These are phyloP conservation scores for Lethenteron reissneri DNA, from an alignment of 2,113 vertebrate species.

Conservation along the genomic window DNA sequence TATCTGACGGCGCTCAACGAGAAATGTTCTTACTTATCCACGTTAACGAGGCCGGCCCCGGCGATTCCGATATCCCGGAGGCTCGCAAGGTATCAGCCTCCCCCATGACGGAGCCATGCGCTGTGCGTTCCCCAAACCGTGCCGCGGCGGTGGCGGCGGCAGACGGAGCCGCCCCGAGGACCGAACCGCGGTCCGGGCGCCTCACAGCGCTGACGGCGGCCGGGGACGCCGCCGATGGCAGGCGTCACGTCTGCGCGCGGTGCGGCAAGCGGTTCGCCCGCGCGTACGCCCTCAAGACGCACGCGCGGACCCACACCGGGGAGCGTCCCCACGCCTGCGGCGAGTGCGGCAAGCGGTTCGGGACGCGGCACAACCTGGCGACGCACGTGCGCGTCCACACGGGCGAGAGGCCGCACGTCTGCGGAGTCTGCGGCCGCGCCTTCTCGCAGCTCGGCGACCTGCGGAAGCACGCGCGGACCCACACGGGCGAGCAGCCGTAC, in stretches of 20 bases:
- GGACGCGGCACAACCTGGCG: constrained; percentile 97
- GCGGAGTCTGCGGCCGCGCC: background rate
- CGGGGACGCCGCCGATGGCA: background rate
- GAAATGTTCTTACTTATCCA: no score
- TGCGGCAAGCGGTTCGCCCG: background rate
- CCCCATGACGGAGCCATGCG: no score
- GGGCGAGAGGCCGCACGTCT: constrained; percentile 17
- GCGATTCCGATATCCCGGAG: no score
- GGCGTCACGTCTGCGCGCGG: background rate
- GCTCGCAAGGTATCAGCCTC: no score
- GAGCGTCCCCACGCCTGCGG: background rate
- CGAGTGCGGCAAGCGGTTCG: constrained; percentile 16
- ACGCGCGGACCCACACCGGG: background rate
- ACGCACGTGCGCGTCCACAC: constrained; percentile 99
- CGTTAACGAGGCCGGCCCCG: no score
- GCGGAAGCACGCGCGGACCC: background rate
- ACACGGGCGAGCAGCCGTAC: background rate
- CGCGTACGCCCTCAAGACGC: background rate
- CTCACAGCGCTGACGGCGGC: no score
- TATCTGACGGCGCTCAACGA: no score
- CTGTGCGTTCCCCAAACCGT: no score
- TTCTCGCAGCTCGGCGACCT: background rate
- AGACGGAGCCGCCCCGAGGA: no score
- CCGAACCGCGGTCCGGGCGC: no score
- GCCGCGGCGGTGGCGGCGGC: no score